Evolutionary conservation across 92 coral and sea anemone genomes (phyloP), one percentile per base, ranked within the genome.

Genomic region (Paragorgia papillata): DNA sequence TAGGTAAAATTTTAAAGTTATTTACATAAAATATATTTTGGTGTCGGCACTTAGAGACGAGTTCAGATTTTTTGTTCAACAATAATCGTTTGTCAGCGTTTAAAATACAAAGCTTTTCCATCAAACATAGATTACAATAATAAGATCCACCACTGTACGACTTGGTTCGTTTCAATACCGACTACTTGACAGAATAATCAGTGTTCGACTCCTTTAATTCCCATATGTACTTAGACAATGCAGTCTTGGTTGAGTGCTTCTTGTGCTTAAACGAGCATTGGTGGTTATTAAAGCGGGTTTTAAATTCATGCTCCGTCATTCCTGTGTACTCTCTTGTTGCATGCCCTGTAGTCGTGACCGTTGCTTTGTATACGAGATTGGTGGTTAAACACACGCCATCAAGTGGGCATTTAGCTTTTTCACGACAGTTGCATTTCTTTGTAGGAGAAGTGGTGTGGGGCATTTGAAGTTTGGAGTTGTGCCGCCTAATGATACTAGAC

Each of bases 181-280:
- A 4, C 43, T 10, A 37, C 10, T 37, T 37, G 43, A 37, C 10
- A 37, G 4, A 4, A 10, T 37, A 37, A 4, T 37, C 10, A 37
- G 1, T 46, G 35, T 56, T 46, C 40, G 48, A 30, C 12, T 69
- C 60, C 29, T 69, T 69, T 57, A 44, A 48, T 18, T 44, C 37
- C 41, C 61, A 69, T 35, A 69, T 44, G 57, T 48, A 29, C 53
- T 49, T 78, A 18, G 34, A 40, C 18, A 69, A 57, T 19, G 32
- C 35, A 9, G 60, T 21, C 7, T 26, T 12, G 31, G 15, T 41
- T 21, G 57, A 7, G 58, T 69, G 46, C 26, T 48, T 40, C 10
- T 37, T 10, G 43, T 37, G 4, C 43, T 37, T 37, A 10, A 37
- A 37, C 10, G 43, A 37, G 43, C 43, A 37, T 37, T 50, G 33